These are phyloP conservation scores for Chaetoderma sp. DNA, from an alignment of 2,888 invertebrate genomes.

Conservation along the genomic window DNA sequence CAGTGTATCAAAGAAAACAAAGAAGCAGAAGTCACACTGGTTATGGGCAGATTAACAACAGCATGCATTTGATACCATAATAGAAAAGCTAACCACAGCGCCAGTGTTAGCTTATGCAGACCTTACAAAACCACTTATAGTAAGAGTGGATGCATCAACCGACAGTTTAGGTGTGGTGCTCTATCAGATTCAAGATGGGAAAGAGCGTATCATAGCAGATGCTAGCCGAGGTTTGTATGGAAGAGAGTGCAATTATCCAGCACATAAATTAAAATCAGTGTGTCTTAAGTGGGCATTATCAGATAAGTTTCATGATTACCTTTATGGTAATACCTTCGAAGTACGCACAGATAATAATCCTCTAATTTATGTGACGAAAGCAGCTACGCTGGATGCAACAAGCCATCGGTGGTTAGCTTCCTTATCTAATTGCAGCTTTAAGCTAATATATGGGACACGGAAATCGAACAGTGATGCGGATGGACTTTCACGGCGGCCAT, in stretches of 20 bases:
- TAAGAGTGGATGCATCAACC: slow-evolving; percentile 41
- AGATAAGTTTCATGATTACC: neutral
- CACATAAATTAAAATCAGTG: slow-evolving; percentile 31
- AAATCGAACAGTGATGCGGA: slow-evolving; percentile 17
- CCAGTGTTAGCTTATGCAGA: slow-evolving; percentile 33
- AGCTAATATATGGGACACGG: slow-evolving; percentile 1
- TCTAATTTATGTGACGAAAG: neutral
- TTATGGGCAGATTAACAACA: slow-evolving; percentile 29
- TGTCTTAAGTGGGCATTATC: slow-evolving; percentile 19
- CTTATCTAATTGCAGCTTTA: neutral
- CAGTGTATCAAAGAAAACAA: neutral
- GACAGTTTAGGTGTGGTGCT: slow-evolving; percentile 39
- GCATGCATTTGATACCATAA: slow-evolving; percentile 26
- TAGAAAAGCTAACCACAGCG: slow-evolving; percentile 11
- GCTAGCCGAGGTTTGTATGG: slow-evolving; percentile 24
- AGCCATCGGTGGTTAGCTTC: neutral
- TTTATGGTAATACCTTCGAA: neutral
- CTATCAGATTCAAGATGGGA: slow-evolving; percentile 36
- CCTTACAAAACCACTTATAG: slow-evolving; percentile 22
- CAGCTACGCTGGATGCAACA: neutral
- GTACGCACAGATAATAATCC: neutral
- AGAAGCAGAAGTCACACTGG: neutral
- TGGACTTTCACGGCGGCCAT: too few relatives aligned
- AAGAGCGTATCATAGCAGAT: slow-evolving; percentile 38
- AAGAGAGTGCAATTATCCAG: slow-evolving; percentile 32